Base-by-base conservation (phyloP, 2,113 vertebrate genomes). In the Psephotus haematonotus region DNA sequence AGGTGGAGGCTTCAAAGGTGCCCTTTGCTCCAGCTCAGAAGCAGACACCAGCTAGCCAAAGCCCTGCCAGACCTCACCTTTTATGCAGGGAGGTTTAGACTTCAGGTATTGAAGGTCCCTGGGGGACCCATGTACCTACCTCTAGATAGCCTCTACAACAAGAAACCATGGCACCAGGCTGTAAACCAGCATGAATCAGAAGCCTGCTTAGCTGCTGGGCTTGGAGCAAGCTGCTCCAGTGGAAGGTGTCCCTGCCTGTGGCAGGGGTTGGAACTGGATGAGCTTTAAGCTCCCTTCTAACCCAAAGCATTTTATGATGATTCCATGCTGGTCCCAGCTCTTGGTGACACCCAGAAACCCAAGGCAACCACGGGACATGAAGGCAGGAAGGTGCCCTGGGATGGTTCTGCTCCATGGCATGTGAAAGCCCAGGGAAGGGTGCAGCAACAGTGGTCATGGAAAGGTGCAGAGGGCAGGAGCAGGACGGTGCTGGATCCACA, bases 291-390 rank as follows among this genome's bases (percentile, higher is more conserved):
- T 49, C 35, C 22, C 15, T 28, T 37, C 76, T 39, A 53, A 13
- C 1, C 24, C 67, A 24, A 13, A 24, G 11, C 53, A 11, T 76
- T 69, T 19, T 47, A 29, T 2, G 1, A 2, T 25, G 68, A 22
- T 17, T 15, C 41, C 6, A 13, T 10, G 2, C 28, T 0, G 3
- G 11, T 6, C 35, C 63, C 39, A 74, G 25, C 60, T 49, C 75
- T 1, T 0, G 3, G 47, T 13, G 80, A 5, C n/a, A 53, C 47
- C 4, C 31, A 8, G 2, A 1, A 65, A 7, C 7, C 28, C 3
- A 1, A 1, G 17, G 52, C 4, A 52, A 11, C 69, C 4, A 0
- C 0, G 1, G 69, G 33, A 5, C 4, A 8, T 0, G 2, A 43
- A 4, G 31, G 57, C 37, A 63, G 49, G 52, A 64, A 22, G 3